Conservation (phyloP, 2,797 vertebrate species). For the Avahi laniger region DNA sequence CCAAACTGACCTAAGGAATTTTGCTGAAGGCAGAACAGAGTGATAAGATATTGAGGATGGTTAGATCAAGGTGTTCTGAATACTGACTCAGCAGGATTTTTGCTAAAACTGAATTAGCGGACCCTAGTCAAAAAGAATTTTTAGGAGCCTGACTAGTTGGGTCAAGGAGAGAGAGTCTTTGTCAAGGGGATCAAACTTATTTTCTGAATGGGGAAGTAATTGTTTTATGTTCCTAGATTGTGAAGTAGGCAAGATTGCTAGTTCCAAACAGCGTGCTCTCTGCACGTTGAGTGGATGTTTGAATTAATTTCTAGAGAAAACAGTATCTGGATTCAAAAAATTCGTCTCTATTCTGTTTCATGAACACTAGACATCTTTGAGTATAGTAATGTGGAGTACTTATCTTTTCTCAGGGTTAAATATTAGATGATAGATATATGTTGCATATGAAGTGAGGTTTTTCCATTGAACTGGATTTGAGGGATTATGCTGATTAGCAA, state of each 20-base stretch:
- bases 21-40: not conserved
- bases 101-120: not conserved
- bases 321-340: not conserved
- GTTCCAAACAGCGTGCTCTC: not conserved
- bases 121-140: not conserved
- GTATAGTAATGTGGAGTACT: not conserved
- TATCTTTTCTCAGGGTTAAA: not conserved
- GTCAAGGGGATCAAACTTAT: not conserved
- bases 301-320: constrained; percentile 37
- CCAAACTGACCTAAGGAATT: not conserved
- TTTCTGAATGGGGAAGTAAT: not conserved
- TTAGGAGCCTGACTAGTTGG: not conserved
- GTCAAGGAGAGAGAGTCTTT: not conserved
- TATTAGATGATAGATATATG: not conserved
- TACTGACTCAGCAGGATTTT: not conserved
- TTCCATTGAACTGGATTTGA: not conserved
- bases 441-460: constrained; percentile 18
- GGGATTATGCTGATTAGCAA: not conserved
- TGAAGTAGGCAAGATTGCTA: not conserved
- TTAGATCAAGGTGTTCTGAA: too few relatives aligned
- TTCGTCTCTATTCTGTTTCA: constrained; percentile 27
- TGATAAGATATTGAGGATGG: not conserved
- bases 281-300: not conserved
- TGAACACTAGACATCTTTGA: not conserved
- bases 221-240: not conserved